These are phyloP conservation scores for Agrochola lychnidis DNA, from an alignment of 2,888 invertebrate genomes.

Conservation along the genomic window DNA sequence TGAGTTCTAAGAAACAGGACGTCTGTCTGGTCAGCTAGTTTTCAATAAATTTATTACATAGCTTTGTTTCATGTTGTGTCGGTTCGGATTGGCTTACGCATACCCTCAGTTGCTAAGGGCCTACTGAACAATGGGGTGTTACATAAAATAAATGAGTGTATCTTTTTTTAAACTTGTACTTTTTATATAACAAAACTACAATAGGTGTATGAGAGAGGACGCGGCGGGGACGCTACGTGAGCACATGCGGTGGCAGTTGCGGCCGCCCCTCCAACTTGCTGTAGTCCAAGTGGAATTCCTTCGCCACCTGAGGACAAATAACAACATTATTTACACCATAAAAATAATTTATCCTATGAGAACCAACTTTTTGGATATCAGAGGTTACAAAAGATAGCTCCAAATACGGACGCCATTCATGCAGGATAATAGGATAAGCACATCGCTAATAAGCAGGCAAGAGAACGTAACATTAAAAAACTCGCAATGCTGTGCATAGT, in stretches of 20 bases:
- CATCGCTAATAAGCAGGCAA: background rate
- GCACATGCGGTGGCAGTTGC: slow-evolving; percentile 92
- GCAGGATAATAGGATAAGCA: background rate
- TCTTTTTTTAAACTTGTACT: slow-evolving; percentile 87
- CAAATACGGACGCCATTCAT: background rate
- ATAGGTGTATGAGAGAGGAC: slow-evolving; percentile 82
- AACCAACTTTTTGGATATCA: background rate
- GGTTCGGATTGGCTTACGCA: background rate
- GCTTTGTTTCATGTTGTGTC: background rate
- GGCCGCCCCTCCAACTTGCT: slow-evolving; percentile 99
- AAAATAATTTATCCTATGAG: background rate
- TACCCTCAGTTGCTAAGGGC: background rate
- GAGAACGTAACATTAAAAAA: background rate
- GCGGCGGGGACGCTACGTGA: slow-evolving; percentile 87
- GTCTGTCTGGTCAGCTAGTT: too few relatives aligned
- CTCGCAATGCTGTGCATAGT: background rate
- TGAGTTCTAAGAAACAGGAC: too few relatives aligned
- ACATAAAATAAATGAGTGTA: slow-evolving; percentile 61
- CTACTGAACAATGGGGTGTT: slow-evolving; percentile 13
- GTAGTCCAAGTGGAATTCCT: slow-evolving; percentile 99
- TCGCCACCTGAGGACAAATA: slow-evolving; percentile 92
- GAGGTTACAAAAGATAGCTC: background rate
- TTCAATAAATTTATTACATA: background rate
- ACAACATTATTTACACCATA: slow-evolving; percentile 3
- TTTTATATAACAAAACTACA: slow-evolving; percentile 91